A percentile compares a stretch with the other conserved stretches of the same genome.
These are phyloP conservation scores for Gymnarchus niloticus DNA, from an alignment of 2,113 vertebrate species.

Conservation along the genomic window DNA sequence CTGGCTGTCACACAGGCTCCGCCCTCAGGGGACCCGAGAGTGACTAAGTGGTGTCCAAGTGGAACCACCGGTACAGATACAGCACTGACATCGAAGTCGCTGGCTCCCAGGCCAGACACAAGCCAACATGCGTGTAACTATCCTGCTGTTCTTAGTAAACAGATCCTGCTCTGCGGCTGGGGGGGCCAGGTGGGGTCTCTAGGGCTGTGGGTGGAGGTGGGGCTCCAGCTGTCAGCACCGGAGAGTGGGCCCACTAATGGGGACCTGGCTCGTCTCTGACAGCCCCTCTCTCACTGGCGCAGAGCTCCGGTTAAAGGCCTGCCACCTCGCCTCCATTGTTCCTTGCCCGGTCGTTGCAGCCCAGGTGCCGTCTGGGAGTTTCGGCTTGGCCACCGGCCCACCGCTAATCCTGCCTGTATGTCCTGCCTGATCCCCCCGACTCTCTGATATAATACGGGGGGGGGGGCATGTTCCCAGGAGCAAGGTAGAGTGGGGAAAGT, in stretches of 20 bases:
- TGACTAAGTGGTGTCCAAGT: not conserved
- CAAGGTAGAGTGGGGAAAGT: not conserved
- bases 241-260: slow-evolving; percentile 64
- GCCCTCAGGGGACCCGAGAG: not conserved
- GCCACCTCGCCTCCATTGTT: slow-evolving; percentile 47
- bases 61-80: not conserved
- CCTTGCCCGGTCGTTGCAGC: slow-evolving; percentile 21
- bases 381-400: slow-evolving; percentile 51
- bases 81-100: not conserved
- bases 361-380: slow-evolving; percentile 48
- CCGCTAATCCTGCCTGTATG: slow-evolving; percentile 28
- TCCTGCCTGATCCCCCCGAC: not conserved
- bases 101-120: not conserved
- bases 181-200: not conserved
- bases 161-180: not conserved
- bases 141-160: not conserved
- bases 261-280: slow-evolving; percentile 54
- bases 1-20: too few relatives aligned
- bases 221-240: slow-evolving; percentile 63
- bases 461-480: not conserved
- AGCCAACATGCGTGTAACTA: not conserved
- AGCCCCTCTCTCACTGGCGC: slow-evolving; percentile 29
- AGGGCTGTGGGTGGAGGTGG: slow-evolving; percentile 44
- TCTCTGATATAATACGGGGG: not conserved
- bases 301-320: slow-evolving; percentile 46